Conservation (phyloP, 2,888 invertebrate genomes). For the Lissonota sp. region DNA sequence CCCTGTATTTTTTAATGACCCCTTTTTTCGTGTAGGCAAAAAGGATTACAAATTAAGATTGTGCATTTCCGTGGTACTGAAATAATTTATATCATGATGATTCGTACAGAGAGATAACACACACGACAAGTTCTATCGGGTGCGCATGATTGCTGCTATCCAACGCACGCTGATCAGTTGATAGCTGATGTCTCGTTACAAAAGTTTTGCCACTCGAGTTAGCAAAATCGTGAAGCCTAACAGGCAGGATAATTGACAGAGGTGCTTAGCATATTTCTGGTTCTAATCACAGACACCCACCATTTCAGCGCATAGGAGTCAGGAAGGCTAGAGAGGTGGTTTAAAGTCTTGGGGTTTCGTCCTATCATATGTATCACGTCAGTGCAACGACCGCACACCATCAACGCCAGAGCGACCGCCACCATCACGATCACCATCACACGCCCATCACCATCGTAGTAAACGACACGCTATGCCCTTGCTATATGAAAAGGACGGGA, state of each 20-base stretch:
- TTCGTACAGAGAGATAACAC: too few species aligned
- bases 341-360: constrained; percentile 74
- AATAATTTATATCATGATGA: too few species aligned
- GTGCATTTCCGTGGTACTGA: too few species aligned
- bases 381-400: constrained; percentile 50
- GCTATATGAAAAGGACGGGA: constrained; percentile 2
- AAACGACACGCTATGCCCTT: constrained; percentile 53
- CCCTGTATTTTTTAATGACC: too few species aligned
- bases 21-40: too few species aligned
- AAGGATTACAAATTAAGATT: too few species aligned
- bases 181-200: constrained; percentile 30
- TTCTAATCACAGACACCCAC: constrained; percentile 79
- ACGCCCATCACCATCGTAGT: constrained; percentile 55
- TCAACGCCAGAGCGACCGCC: constrained; percentile 53
- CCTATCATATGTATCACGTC: constrained; percentile 58
- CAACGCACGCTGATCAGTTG: constrained; percentile 16
- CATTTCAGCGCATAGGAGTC: constrained; percentile 70
- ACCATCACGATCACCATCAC: constrained; percentile 42
- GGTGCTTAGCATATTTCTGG: constrained; percentile 79
- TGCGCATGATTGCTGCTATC: neutral
- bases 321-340: constrained; percentile 65
- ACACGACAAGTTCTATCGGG: constrained; percentile 8
- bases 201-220: constrained; percentile 17
- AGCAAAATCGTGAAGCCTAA: constrained; percentile 20
- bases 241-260: constrained; percentile 75